Conservation (phyloP, 1,140 invertebrate species). For the Pinna nobilis region DNA sequence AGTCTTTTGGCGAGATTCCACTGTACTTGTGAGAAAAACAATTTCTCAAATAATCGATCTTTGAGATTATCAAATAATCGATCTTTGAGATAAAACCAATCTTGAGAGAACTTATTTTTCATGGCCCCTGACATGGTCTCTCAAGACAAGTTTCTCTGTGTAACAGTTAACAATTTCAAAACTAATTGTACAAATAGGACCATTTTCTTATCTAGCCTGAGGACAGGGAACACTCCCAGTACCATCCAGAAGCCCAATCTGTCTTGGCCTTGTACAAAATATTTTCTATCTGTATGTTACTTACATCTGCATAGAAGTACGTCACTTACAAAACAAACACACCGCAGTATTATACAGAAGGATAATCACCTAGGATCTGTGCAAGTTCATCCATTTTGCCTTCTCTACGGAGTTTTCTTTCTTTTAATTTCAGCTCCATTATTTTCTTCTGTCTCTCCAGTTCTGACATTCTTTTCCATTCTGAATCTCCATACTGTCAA, state of each 20-base stretch:
- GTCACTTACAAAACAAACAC: too few relatives aligned
- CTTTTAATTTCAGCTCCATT: conserved; percentile 64
- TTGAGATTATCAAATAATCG: too few relatives aligned
- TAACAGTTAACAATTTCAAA: neutral
- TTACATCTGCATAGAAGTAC: too few relatives aligned
- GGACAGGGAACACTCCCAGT: conserved; percentile 60
- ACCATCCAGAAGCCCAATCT: conserved; percentile 60
- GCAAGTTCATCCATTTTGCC: conserved; percentile 65
- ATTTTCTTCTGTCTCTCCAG: conserved; percentile 63
- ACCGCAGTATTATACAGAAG: too few relatives aligned
- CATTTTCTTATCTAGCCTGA: conserved; percentile 52
- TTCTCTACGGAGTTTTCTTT: conserved; percentile 59
- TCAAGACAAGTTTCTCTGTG: too few relatives aligned
- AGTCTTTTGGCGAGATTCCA: too few relatives aligned
- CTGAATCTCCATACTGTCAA: conserved; percentile 59
- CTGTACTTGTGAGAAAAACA: too few relatives aligned
- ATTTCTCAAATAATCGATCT: too few relatives aligned
- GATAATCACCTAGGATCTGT: conserved; percentile 60
- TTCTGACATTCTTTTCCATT: conserved; percentile 65
- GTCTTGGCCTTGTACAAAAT: conserved; percentile 59
- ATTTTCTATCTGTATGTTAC: too few relatives aligned
- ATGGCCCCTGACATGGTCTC: neutral
- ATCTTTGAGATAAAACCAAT: too few relatives aligned
- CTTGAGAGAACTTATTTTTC: too few relatives aligned
- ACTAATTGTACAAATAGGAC: conserved; percentile 51